A percentile compares a stretch with the other conserved stretches of the same genome.
Evolutionary conservation across 2,113 vertebrate genomes (phyloP).

Genomic region (Gallinago media): DNA sequence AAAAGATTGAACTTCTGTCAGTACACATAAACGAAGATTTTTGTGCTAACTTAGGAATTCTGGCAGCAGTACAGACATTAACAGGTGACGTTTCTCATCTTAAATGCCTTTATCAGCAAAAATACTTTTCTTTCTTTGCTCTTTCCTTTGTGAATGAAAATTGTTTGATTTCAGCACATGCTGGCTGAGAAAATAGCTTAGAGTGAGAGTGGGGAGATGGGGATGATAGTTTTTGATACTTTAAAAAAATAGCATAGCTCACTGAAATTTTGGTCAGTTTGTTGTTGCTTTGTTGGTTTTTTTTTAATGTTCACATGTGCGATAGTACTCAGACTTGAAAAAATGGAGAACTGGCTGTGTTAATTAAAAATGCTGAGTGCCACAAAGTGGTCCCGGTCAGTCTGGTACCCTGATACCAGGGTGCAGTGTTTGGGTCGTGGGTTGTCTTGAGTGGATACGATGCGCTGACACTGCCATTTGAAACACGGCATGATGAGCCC

Average conservation of each 20-base stretch:
- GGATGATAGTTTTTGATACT: not conserved
- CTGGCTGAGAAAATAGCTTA: not conserved
- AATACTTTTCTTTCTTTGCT: not conserved
- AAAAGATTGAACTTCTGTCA: not conserved
- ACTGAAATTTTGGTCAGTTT: not conserved
- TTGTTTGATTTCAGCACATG: not conserved
- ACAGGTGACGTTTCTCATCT: not conserved
- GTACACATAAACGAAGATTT: not conserved
- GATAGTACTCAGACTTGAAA: not conserved
- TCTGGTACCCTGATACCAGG: not conserved
- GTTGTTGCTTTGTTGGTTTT: not conserved
- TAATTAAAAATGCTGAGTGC: not conserved
- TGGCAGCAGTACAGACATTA: not conserved
- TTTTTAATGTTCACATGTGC: not conserved
- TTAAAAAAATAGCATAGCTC: not conserved
- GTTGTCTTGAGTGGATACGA: not conserved
- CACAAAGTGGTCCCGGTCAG: not conserved
- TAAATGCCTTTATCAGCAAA: not conserved
- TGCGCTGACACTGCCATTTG: not conserved
- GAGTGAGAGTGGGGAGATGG: not conserved
- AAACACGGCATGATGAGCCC: not conserved
- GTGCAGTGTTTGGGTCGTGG: not conserved
- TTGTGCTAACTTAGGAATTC: not conserved
- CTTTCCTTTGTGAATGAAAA: not conserved
- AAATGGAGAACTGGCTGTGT: not conserved